Percentiles rank a stretch among this genome's conserved stretches.
phyloP scores from a whole-genome alignment of 64 coral and sea anemone species.

The Montipora cactus region DNA sequence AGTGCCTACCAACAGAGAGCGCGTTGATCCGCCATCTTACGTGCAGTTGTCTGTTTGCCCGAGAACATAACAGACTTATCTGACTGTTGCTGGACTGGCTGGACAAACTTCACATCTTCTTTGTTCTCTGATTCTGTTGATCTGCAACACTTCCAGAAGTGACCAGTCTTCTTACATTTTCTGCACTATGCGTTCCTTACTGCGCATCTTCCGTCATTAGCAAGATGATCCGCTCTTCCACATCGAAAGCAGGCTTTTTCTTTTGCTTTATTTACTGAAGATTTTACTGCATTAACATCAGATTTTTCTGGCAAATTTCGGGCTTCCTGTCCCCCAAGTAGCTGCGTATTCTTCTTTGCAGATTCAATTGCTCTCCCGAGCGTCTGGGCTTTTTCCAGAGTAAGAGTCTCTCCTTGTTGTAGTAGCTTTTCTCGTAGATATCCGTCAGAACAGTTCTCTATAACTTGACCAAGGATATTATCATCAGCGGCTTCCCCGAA shows the following conservation, averaged over 20 bases:
- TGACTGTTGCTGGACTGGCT: too few relatives aligned
- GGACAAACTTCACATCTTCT: too few relatives aligned
- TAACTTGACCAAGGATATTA: conserved; percentile 64
- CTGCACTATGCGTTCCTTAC: background rate
- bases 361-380: conserved; percentile 63
- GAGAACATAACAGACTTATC: too few relatives aligned
- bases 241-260: conserved; percentile 53
- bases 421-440: background rate
- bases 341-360: conserved; percentile 52
- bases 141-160: too few relatives aligned
- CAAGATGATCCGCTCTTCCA: conserved; percentile 66
- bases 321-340: too few relatives aligned
- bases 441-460: conserved; percentile 59
- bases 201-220: conserved; percentile 55
- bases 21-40: too few relatives aligned
- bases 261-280: conserved; percentile 30
- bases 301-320: too few relatives aligned
- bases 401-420: conserved; percentile 52
- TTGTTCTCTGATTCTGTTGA: too few relatives aligned
- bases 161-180: too few relatives aligned
- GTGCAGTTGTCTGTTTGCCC: too few relatives aligned
- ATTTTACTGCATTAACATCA: background rate
- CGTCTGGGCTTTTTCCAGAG: conserved; percentile 61
- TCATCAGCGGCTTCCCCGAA: conserved; percentile 43
- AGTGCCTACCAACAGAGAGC: too few relatives aligned